Conservation (phyloP, 2,113 vertebrate species). For the Scopus umbretta region DNA sequence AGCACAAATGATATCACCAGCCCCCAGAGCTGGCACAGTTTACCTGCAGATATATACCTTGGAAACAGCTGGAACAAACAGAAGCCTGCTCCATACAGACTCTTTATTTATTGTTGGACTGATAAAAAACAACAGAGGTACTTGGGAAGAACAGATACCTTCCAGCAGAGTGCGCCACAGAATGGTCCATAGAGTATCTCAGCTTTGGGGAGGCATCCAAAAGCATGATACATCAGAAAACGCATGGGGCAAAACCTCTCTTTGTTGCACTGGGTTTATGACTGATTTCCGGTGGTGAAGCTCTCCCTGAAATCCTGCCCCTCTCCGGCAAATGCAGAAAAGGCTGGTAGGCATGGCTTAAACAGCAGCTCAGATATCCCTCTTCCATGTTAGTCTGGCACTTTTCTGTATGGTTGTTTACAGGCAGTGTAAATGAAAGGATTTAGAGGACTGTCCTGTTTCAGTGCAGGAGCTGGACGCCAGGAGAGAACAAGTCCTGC, state of each 20-base stretch:
- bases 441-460: background rate
- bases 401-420: background rate
- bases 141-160: background rate
- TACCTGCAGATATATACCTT: background rate
- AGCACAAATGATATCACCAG: background rate
- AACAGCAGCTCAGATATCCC: background rate
- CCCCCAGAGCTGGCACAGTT: background rate
- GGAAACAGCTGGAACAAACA: background rate
- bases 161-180: background rate
- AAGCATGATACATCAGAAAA: background rate
- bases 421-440: background rate
- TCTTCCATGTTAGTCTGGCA: background rate
- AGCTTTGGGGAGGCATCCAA: background rate
- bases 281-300: background rate
- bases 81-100: background rate
- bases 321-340: background rate
- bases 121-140: background rate
- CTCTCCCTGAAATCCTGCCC: background rate
- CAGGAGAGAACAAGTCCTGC: background rate
- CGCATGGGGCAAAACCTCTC: rapidly evolving
- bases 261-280: background rate
- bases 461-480: background rate
- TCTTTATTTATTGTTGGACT: background rate
- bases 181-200: background rate
- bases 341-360: background rate